phyloP scores from a whole-genome alignment of 2,113 vertebrate species.

The Gallinago jamesoni region DNA sequence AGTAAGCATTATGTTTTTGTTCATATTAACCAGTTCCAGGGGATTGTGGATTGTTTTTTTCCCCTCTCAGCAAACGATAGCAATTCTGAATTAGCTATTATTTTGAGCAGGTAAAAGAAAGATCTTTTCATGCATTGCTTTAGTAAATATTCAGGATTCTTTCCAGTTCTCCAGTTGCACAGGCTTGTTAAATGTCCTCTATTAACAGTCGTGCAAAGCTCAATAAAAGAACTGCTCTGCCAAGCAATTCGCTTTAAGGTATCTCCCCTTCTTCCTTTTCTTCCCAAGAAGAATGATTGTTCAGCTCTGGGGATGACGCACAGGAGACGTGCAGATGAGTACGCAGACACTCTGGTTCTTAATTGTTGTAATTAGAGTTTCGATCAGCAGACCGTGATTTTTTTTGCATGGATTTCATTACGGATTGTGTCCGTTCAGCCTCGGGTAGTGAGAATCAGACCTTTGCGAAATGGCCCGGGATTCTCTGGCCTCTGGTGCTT shows the following conservation, averaged over 20 bases:
- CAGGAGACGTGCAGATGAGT: not conserved
- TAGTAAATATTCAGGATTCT: not conserved
- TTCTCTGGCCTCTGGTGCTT: not conserved
- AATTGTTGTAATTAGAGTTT: constrained; percentile 27
- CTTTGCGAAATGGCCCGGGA: not conserved
- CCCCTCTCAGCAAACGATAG: constrained; percentile 26
- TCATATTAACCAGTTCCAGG: constrained; percentile 41
- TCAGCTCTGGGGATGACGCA: not conserved
- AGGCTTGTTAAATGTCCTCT: not conserved
- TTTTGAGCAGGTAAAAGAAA: constrained; percentile 39
- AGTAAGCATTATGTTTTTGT: constrained; percentile 47
- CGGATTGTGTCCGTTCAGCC: not conserved
- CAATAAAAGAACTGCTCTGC: not conserved
- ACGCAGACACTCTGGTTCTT: not conserved
- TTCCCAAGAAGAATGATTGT: not conserved
- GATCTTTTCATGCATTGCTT: not conserved
- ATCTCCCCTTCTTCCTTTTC: not conserved
- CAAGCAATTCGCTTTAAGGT: constrained; percentile 16
- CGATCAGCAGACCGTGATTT: not conserved
- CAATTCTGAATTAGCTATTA: constrained; percentile 19
- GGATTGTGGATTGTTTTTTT: constrained; percentile 29
- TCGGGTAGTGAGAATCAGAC: not conserved
- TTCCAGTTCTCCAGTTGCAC: not conserved
- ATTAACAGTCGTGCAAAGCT: not conserved
- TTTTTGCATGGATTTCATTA: not conserved